These are phyloP conservation scores for Geophilus truncorum DNA, from an alignment of 2,888 invertebrate species.

Conservation along the genomic window DNA sequence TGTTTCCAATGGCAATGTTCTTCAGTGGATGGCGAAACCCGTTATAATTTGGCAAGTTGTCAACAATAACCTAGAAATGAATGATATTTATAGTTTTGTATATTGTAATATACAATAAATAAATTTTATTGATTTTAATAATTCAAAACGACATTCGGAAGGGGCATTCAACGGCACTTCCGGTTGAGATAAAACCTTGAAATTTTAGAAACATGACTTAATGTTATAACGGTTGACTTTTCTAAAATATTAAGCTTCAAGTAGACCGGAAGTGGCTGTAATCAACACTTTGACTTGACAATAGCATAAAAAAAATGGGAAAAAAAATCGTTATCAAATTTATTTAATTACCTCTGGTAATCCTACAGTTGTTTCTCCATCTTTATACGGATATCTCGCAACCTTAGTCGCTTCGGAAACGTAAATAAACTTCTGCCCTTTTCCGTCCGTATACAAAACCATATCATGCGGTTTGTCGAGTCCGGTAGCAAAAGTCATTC, in stretches of 20 bases:
- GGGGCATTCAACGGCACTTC: too few relatives aligned
- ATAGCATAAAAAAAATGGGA: too few relatives aligned
- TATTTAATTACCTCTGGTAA: not conserved
- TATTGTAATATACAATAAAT: not conserved
- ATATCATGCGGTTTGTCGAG: slow-evolving; percentile 29
- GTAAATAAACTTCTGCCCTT: not conserved
- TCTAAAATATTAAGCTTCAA: too few relatives aligned
- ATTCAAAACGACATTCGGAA: too few relatives aligned
- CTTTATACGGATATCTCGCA: not conserved
- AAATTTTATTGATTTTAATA: too few relatives aligned
- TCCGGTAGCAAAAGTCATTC: not conserved
- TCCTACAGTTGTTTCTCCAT: not conserved
- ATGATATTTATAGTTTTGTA: not conserved
- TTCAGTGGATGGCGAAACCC: slow-evolving; percentile 13
- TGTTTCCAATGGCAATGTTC: slow-evolving; percentile 14
- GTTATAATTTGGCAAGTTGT: not conserved
- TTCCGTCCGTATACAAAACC: not conserved
- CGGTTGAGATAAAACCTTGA: too few relatives aligned
- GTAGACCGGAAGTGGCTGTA: too few relatives aligned
- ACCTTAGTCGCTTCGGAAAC: slow-evolving; percentile 1
- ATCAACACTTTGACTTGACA: too few relatives aligned
- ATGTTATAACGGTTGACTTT: too few relatives aligned
- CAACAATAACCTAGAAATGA: not conserved
- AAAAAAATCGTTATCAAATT: too few relatives aligned
- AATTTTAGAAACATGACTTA: too few relatives aligned